Conservation (phyloP, 2,888 invertebrate species). For the Aplocera efformata region DNA sequence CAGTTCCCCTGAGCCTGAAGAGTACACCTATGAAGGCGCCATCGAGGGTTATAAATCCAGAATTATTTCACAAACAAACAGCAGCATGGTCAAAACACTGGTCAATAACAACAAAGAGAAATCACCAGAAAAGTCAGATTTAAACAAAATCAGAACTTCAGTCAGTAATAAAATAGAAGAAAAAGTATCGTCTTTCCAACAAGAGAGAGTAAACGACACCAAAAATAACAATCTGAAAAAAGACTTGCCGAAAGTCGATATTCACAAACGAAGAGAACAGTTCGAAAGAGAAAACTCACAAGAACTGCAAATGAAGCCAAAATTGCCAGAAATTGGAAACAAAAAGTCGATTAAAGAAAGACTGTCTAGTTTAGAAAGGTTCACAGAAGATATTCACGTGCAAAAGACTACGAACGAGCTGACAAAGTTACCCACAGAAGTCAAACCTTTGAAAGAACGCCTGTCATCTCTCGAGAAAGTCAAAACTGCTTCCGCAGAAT, state of each 20-base stretch:
- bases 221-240: slow-evolving; percentile 75
- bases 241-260: slow-evolving; percentile 89
- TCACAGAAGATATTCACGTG: slow-evolving; percentile 76
- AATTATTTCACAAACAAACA: slow-evolving; percentile 82
- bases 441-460: slow-evolving; percentile 83
- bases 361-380: slow-evolving; percentile 84
- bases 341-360: slow-evolving; percentile 87
- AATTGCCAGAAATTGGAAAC: slow-evolving; percentile 82
- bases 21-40: slow-evolving; percentile 93
- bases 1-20: slow-evolving; percentile 86
- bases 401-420: slow-evolving; percentile 73
- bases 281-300: slow-evolving; percentile 86
- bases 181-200: slow-evolving; percentile 82
- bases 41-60: slow-evolving; percentile 92
- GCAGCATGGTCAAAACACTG: slow-evolving; percentile 66
- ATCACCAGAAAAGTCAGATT: slow-evolving; percentile 62
- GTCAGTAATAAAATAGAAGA: slow-evolving; percentile 82
- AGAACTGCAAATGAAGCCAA: slow-evolving; percentile 74
- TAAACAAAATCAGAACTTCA: slow-evolving; percentile 71
- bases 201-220: slow-evolving; percentile 65
- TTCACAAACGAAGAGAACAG: slow-evolving; percentile 89
- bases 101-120: slow-evolving; percentile 72
- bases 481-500: slow-evolving; percentile 59
- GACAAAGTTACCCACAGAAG: slow-evolving; percentile 78
- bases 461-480: slow-evolving; percentile 82